Evolutionary conservation across 2,113 vertebrate genomes (phyloP), one percentile per base, ranked within the genome.

Genomic region (Aix galericulata): DNA sequence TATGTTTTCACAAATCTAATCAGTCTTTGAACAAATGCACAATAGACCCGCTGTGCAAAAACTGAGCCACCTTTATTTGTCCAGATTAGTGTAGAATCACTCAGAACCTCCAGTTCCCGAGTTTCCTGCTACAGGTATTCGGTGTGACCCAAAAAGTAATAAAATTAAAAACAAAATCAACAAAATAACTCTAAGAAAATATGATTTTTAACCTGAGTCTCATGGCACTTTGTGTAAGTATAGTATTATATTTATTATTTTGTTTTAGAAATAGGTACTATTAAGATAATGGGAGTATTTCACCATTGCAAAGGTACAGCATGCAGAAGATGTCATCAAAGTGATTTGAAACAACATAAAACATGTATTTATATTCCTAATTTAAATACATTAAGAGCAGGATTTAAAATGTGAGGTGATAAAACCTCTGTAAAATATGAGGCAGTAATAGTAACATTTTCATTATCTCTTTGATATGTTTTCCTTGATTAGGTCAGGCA

Each of bases 61-160:
- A 23, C 16, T 27, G 21, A 80, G 40, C 3, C n/a, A 67, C 50
- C 26, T 55, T 34, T 25, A 64, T 78, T 56, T 72, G 17, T 8
- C 59, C 1, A 0, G 17, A 40, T 81, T 46, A 67, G 4, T 5
- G 23, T 4, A 76, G 56, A 88, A 86, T 48, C 56, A 72, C 20
- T 17, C 25, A 42, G 26, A 15, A 52, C 0, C 0, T 36, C 74
- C 0, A 38, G 18, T 40, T 82, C 40, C 40, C 84, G 48, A 50
- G 6, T 69, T 93, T 79, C 36, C 31, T 82, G 12, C 32, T 53
- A 66, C 27, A 62, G 14, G 5, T 42, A 78, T n/a, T 76, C 5
- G 38, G 15, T 22, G 11, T 31, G 73, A 76, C 18, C 74, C 8
- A 71, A 58, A 66, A 78, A 81, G 62, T 5, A 52, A 62, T 36